These are phyloP conservation scores for Atta cephalotes DNA, from an alignment of 1,140 invertebrate genomes.

Conservation along the genomic window DNA sequence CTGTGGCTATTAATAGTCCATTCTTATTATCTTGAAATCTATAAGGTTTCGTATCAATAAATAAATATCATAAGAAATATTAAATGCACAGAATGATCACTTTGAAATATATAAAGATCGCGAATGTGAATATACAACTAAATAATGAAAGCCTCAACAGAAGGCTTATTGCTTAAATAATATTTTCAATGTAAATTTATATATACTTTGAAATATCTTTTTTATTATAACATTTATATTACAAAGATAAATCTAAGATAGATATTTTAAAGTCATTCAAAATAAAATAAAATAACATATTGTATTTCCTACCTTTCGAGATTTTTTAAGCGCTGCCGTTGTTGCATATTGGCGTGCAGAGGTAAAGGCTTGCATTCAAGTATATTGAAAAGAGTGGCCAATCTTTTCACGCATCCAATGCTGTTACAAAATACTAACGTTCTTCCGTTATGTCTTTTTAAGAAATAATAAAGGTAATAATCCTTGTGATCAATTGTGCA, in stretches of 20 bases:
- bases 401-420: constrained; percentile 95
- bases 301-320: constrained; percentile 90
- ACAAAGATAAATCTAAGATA: neutral
- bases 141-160: too few relatives aligned
- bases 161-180: too few relatives aligned
- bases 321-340: constrained; percentile 97
- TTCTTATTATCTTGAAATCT: constrained; percentile 92
- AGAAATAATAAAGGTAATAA: constrained; percentile 97
- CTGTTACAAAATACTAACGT: constrained; percentile 99
- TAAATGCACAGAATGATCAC: neutral
- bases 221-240: neutral
- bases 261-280: neutral
- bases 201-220: neutral
- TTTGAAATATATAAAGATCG: neutral
- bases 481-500: constrained; percentile 95
- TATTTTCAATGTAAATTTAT: too few relatives aligned
- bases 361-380: constrained; percentile 93
- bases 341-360: constrained; percentile 98
- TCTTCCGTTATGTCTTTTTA: constrained; percentile 93
- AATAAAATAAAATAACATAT: neutral
- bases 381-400: constrained; percentile 93
- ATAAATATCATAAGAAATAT: constrained; percentile 19
- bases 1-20: constrained; percentile 97
- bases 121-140: too few relatives aligned
- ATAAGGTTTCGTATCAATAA: constrained; percentile 51